Percentiles rank a stretch among this genome's conserved stretches.
Evolutionary conservation across 2,797 vertebrate species (phyloP).

Genomic region (Buceros bicornis): DNA sequence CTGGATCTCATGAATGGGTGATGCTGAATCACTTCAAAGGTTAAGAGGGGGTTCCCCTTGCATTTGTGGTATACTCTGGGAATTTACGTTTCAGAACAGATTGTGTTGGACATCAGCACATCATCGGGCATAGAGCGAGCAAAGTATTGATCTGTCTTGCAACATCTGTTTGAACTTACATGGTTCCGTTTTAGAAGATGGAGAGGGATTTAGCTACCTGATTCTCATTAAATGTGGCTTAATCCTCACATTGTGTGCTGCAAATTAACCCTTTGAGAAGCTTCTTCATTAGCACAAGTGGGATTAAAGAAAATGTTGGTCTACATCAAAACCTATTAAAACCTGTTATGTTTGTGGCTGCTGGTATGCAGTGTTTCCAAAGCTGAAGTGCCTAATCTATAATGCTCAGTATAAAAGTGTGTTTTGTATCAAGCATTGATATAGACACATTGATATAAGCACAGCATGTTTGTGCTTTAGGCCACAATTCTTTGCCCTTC

Average conservation of each 20-base stretch:
- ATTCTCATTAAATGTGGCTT: constrained; percentile 38
- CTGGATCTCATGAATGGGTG: not conserved
- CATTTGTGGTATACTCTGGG: not conserved
- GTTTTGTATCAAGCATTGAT: not conserved
- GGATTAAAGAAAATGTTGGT: not conserved
- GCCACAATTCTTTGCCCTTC: not conserved
- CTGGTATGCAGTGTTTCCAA: not conserved
- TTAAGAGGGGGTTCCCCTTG: not conserved
- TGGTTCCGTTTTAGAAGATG: constrained; percentile 16
- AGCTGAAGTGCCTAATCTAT: not conserved
- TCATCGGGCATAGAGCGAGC: not conserved
- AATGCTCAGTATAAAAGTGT: not conserved
- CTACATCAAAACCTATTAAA: not conserved
- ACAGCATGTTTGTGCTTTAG: not conserved
- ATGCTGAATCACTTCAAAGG: not conserved
- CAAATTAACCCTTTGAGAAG: constrained; percentile 45
- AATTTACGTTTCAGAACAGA: not conserved
- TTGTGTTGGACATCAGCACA: not conserved
- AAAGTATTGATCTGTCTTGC: not conserved
- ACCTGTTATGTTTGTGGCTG: not conserved
- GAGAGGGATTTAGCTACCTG: constrained; percentile 41
- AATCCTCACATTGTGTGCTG: not conserved
- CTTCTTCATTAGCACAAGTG: not conserved
- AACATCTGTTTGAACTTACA: constrained; percentile 57
- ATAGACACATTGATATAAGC: not conserved